Conservation (phyloP, 2,797 vertebrate species). For the Helostoma temminkii region DNA sequence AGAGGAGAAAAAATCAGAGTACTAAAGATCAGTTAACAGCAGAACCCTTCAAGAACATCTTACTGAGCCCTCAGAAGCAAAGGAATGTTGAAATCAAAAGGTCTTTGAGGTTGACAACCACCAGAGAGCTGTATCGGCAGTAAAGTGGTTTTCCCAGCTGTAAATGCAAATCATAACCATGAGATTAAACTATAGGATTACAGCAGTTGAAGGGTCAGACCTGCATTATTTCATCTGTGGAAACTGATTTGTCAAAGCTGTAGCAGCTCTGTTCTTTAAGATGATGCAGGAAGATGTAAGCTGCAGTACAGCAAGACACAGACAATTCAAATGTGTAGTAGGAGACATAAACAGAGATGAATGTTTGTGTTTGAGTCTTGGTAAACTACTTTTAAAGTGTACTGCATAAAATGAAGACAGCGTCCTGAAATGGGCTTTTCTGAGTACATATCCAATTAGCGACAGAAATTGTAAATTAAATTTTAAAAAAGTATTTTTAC, state of each 20-base stretch:
- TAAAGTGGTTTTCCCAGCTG: conserved; percentile 22
- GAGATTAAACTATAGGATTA: conserved; percentile 36
- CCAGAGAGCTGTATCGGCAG: conserved; percentile 30
- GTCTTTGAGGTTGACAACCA: conserved; percentile 41
- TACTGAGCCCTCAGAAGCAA: conserved; percentile 37
- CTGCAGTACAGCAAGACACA: conserved; percentile 18
- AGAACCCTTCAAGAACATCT: conserved; percentile 38
- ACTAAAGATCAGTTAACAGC: conserved; percentile 38
- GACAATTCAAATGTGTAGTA: conserved; percentile 7
- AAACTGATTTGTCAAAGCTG: conserved; percentile 33
- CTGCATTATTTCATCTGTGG: conserved; percentile 30
- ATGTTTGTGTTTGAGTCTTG: no score
- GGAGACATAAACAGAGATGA: no score
- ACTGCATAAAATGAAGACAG: no score
- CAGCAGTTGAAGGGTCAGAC: conserved; percentile 31
- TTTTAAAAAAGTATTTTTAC: no score
- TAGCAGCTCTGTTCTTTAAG: conserved; percentile 14
- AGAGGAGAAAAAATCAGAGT: conserved; percentile 13
- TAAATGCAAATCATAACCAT: conserved; percentile 46
- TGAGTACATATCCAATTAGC: no score
- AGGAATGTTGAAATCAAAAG: conserved; percentile 52
- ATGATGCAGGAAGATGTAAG: conserved; percentile 10
- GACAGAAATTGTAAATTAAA: no score
- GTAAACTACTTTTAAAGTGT: no score
- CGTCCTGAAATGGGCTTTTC: no score